A percentile compares a stretch with the other conserved stretches of the same genome.
phyloP scores from a whole-genome alignment of 2,113 vertebrate genomes.

The Leucopsar rothschildi region DNA sequence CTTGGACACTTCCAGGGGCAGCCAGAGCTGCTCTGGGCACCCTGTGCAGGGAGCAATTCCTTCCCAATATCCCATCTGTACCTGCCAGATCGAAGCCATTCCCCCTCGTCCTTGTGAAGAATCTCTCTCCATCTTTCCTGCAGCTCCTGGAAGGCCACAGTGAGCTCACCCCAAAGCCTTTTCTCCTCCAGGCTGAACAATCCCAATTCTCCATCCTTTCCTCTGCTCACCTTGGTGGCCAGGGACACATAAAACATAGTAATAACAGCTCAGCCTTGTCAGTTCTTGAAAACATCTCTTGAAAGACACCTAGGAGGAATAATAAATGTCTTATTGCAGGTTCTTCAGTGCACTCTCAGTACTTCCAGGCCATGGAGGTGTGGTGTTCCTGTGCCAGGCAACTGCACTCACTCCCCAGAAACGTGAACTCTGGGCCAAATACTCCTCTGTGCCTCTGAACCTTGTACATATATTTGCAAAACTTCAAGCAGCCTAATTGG shows the following conservation, averaged over 20 bases:
- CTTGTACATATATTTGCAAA: constrained; percentile 34
- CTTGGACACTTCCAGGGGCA: neutral
- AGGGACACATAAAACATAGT: accelerated
- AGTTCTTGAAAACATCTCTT: neutral
- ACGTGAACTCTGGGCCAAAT: constrained; percentile 12
- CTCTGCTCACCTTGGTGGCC: neutral
- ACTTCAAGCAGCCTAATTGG: neutral
- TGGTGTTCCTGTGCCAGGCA: neutral
- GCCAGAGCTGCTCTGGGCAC: neutral
- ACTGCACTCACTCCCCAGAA: neutral
- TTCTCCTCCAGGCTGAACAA: neutral
- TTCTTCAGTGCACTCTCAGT: accelerated
- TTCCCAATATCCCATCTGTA: accelerated
- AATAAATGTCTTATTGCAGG: neutral
- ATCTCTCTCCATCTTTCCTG: neutral
- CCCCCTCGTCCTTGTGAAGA: too few relatives aligned
- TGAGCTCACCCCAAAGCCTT: neutral
- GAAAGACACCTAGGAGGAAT: neutral
- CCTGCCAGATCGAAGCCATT: neutral
- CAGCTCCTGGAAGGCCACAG: neutral
- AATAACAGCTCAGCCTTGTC: neutral
- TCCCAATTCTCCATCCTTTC: neutral
- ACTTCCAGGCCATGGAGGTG: neutral
- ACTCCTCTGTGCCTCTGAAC: constrained; percentile 10
- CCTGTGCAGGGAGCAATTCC: neutral